Evolutionary conservation across 2,797 vertebrate genomes (phyloP).

Genomic region (Pelodytes ibericus): DNA sequence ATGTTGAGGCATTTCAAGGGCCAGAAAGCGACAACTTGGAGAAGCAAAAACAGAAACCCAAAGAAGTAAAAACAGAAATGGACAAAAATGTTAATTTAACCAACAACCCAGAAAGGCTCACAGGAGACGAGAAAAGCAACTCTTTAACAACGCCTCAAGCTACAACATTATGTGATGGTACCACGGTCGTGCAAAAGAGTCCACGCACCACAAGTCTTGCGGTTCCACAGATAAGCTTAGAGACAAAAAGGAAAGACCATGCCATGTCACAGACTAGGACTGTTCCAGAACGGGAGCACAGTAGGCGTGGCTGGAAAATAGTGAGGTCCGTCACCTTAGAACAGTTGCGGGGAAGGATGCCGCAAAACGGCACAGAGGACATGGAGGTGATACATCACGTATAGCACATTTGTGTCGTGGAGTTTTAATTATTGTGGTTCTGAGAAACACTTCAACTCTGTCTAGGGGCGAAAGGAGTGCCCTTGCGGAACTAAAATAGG

Average conservation of each 20-base stretch:
- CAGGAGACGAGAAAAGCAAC: neutral
- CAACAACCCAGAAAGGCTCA: neutral
- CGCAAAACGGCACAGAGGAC: neutral
- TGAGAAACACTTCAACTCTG: no score
- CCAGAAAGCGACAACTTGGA: slow-evolving; percentile 25
- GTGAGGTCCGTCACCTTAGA: slow-evolving; percentile 21
- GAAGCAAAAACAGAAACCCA: neutral
- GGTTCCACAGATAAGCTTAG: slow-evolving; percentile 27
- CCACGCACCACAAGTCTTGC: neutral
- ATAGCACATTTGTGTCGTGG: neutral
- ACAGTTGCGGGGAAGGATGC: neutral
- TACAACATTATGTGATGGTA: neutral
- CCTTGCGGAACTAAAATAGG: no score
- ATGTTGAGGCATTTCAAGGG: slow-evolving; percentile 45
- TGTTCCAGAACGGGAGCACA: neutral
- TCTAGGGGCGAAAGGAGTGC: no score
- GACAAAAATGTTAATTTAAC: neutral
- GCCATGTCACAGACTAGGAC: neutral
- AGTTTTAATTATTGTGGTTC: neutral
- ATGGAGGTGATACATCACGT: slow-evolving; percentile 40
- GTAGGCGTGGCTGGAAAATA: slow-evolving; percentile 31
- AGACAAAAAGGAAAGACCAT: neutral
- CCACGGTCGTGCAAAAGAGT: neutral
- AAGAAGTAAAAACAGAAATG: no score
- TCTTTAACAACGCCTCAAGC: neutral